Base-by-base conservation (phyloP, 37 sponge, comb jelly and placozoan genomes). In the Petrosia ficiformis region DNA sequence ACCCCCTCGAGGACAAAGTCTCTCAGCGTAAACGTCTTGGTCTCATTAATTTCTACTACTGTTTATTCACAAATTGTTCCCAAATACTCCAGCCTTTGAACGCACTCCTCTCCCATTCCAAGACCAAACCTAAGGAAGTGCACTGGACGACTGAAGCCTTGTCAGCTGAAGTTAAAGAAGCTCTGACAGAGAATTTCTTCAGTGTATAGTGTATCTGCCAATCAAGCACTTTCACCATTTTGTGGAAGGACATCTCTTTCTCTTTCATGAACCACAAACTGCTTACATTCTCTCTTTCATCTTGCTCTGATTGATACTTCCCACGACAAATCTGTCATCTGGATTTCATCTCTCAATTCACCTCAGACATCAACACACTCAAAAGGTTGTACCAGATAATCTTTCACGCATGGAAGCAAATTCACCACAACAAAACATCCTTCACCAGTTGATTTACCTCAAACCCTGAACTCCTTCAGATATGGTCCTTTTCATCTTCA, bases 31-130 rank as follows among this genome's bases (percentile, higher is more conserved):
- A 82, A 59, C 74, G 74, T 33, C 68, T 82, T 1, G 70, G 69
- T 31, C 28, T 82, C 42, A 43, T 83, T 42, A 83, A 76, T 41
- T 83, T 83, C 39, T 83, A 83, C 70, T 71, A 34, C 4, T 72
- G 77, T 40, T 83, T 83, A 30, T 22, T 76, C 29, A 71, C 84
- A 21, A 44, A 74, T 34, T 44, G 82, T 72, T 73, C 73, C 2
- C 10, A 29, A 21, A 59, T 61, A 35, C 74, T 81, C 4, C 52
- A 36, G 19, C 74, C 82, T 42, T 73, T 81, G 1, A 63, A 82
- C 82, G 26, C 24, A 29, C n/a, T 81, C 37, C 72, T 70, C 37
- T 63, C 41, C 40, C 59, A 58, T n/a, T 37, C 64, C 6, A 39
- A 40, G 54, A 2, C 59, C 65, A 71, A 26, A n/a, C n/a, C n/a